These are phyloP conservation scores for Nixonia krombeini DNA, from an alignment of 1,140 invertebrate species.

Conservation along the genomic window DNA sequence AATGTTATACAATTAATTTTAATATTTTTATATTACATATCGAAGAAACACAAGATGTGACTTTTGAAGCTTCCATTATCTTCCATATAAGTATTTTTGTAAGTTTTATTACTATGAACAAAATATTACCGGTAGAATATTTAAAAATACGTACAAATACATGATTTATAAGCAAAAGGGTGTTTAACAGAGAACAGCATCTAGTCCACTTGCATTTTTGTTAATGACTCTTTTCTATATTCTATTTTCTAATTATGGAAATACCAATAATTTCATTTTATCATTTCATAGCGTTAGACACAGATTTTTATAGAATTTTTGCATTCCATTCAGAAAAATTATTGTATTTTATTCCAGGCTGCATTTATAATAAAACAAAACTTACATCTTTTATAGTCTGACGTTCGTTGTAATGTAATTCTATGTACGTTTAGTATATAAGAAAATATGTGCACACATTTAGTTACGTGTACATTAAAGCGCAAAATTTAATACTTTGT, in stretches of 20 bases:
- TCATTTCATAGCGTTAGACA: too few species aligned
- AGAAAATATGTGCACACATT: too few species aligned
- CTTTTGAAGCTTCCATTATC: conserved; percentile 16
- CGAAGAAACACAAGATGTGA: too few species aligned
- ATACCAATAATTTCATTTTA: too few species aligned
- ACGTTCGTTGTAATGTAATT: neutral
- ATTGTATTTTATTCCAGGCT: neutral
- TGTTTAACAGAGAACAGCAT: neutral
- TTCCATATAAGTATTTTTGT: conserved; percentile 43
- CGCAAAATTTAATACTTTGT: too few species aligned
- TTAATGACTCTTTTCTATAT: too few species aligned
- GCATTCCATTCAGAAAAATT: neutral
- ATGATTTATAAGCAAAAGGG: neutral
- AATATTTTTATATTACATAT: too few species aligned
- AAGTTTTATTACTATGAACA: conserved; percentile 27
- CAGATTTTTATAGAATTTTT: neutral
- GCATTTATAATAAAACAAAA: neutral
- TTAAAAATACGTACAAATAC: neutral
- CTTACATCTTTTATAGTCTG: neutral
- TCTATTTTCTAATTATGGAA: too few species aligned
- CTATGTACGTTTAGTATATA: too few species aligned
- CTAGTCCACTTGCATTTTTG: too few species aligned
- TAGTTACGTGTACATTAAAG: too few species aligned
- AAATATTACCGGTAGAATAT: conserved; percentile 2
- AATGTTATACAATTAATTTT: too few species aligned